These are phyloP conservation scores for Hydractinia echinata DNA, from an alignment of 30 jellyfish, hydroid and myxozoan genomes.

Conservation along the genomic window DNA sequence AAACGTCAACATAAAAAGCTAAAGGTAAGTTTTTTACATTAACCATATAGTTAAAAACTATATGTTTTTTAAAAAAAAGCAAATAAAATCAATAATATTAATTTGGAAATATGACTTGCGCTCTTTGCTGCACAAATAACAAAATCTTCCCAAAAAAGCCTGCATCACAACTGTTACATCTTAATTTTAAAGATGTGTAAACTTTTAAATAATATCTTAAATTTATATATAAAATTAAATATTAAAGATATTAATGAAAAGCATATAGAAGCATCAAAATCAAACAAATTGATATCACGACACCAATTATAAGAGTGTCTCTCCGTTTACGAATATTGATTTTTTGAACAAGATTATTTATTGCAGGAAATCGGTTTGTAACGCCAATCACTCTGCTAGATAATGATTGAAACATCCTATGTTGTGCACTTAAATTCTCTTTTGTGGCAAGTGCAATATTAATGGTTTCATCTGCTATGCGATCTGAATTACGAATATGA, in stretches of 20 bases:
- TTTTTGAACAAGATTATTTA: slow-evolving; percentile 81
- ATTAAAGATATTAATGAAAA: slow-evolving; percentile 33
- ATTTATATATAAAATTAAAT: not conserved
- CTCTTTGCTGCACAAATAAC: no score
- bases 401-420: slow-evolving; percentile 61
- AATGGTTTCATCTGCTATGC: slow-evolving; percentile 91
- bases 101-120: no score
- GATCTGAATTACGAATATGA: slow-evolving; percentile 82
- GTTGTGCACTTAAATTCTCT: slow-evolving; percentile 81
- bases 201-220: no score
- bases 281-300: slow-evolving; percentile 70
- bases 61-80: no score
- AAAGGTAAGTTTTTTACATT: no score
- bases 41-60: no score
- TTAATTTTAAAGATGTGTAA: no score
- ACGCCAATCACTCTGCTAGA: slow-evolving; percentile 69
- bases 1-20: no score
- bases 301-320: slow-evolving; percentile 81
- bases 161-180: no score
- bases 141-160: no score
- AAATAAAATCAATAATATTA: no score
- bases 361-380: slow-evolving; percentile 90
- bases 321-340: slow-evolving; percentile 87
- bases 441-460: slow-evolving; percentile 93
- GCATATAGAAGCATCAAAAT: slow-evolving; percentile 61